Base-by-base conservation (phyloP, 2,113 vertebrate species). In the Lophotis ruficrista region DNA sequence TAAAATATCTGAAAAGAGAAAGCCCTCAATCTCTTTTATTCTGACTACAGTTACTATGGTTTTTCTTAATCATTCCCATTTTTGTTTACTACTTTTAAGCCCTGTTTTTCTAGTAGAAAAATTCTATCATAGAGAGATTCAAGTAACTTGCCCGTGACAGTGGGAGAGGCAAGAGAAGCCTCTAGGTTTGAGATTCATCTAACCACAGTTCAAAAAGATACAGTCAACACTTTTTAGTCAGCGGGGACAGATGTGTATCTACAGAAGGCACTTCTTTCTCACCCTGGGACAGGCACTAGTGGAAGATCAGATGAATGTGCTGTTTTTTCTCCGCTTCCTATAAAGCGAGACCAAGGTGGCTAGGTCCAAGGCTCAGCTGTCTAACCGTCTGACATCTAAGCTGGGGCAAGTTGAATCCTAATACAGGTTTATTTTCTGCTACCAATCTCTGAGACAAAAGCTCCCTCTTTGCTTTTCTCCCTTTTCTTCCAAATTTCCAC, bases 401-500 rank as follows among this genome's bases (percentile, higher is more conserved):
- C 31, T 18, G 15, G 31, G n/a, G 41, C 3, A 7, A n/a, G 16
- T 2, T 66, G 58, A 93, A 81, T 64, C 30, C 41, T 64, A 76
- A 3, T 5, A 31, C 4, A 70, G 22, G 31, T 82, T 90, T 84
- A 71, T 90, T 47, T 56, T 89, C 60, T 57, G 23, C 37, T 14
- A 38, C 47, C 4, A 0, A 35, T 24, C 65, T 65, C n/a, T 33
- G 48, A 87, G 47, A 43, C 38, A 85, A 92, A 82, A 2, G 3
- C 10, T 53, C 7, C 41, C 37, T 83, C 53, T 79, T 71, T 65
- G 57, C 45, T 89, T 93, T 94, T 66, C 25, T 31, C 71, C 56
- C 68, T 75, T 91, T 92, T 79, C 69, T 94, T 96, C 96, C 94
- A 33, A 54, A 95, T 96, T 97, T 95, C 96, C 96, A 96, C 96